Evolutionary conservation across 2,888 invertebrate genomes (phyloP), one percentile per base, ranked within the genome.

Genomic region (Endotricha flammealis): DNA sequence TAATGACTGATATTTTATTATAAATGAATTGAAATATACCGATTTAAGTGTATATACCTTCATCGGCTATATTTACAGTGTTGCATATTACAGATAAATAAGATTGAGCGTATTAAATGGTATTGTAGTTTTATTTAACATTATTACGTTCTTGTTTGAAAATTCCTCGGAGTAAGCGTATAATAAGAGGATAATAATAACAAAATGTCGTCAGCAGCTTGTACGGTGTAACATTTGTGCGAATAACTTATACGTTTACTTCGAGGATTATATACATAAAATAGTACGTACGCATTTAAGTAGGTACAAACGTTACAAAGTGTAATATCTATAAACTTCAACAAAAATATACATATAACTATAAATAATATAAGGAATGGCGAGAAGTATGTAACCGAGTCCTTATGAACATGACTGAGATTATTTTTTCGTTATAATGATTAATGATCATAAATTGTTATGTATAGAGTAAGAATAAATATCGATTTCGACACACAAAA

Each of bases 301-400:
- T 4, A 20, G 16, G 20, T 20, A 20, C 20, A 20, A 2, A 20
- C n/a, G 3, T 20, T 20, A 55, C 44, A 55, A 52, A 56, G 55
- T 50, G 50, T 52, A 44, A 42, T 48, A 36, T 45, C 45, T 53
- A 49, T 54, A 49, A 48, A 50, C 49, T 42, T 50, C 48, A 54
- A 53, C 46, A 43, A 54, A 52, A 53, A 54, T 50, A 32, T 38
- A 39, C 36, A 36, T 58, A 54, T 57, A 65, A 48, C 57, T 62
- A 59, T 59, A 43, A 45, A 64, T 53, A 56, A 48, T 53, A 54
- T 51, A 63, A 64, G 69, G 69, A 76, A 74, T 76, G 73, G 58
- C 66, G 65, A 69, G 60, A 66, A 65, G 66, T 61, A 42, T 45
- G 9, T 28, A 20, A 27, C 17, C 36, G 42, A 46, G 41, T 38